phyloP scores from a whole-genome alignment of 2,888 invertebrate species.

The Punctoribates punctum region DNA sequence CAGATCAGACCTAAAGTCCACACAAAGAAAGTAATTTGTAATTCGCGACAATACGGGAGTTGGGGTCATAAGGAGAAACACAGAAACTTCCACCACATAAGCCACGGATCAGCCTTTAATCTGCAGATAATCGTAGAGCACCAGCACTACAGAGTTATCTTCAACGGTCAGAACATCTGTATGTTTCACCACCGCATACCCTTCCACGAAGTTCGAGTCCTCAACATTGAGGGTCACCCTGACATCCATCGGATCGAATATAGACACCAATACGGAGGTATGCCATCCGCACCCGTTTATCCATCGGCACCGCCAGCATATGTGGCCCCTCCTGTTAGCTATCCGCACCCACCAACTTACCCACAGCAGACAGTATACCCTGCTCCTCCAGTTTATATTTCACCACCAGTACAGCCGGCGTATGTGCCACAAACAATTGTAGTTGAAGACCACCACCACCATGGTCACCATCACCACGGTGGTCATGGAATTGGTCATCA shows the following conservation, averaged over 20 bases:
- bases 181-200: conserved; percentile 6
- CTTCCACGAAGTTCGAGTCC: conserved; percentile 17
- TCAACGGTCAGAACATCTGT: background rate
- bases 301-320: background rate
- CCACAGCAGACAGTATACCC: background rate
- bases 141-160: background rate
- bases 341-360: background rate
- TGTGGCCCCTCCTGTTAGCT: background rate
- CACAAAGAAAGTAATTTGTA: background rate
- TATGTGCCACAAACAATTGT: background rate
- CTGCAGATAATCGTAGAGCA: conserved; percentile 14
- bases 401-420: background rate
- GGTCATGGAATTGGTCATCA: too few relatives aligned
- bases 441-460: background rate
- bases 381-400: background rate
- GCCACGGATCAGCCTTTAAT: background rate
- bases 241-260: conserved; percentile 6
- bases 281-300: too few relatives aligned
- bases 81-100: background rate
- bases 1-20: conserved; percentile 5
- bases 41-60: background rate
- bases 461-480: background rate
- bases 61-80: conserved; percentile 32
- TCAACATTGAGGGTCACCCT: conserved; percentile 23
- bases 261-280: background rate